Evolutionary conservation across 2,888 invertebrate genomes (phyloP).

Genomic region (Ecliptopera silaceata): DNA sequence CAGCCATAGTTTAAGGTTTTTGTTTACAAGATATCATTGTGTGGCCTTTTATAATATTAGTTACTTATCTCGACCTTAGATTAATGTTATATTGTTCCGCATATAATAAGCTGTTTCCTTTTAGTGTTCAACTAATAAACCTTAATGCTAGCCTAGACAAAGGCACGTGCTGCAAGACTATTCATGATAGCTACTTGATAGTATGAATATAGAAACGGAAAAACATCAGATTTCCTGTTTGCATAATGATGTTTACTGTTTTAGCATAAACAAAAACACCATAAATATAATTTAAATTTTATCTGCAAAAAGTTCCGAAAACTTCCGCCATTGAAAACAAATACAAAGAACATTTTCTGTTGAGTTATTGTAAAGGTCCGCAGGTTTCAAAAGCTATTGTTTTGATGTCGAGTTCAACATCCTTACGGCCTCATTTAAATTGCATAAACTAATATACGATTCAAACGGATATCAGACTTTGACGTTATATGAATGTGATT

Average conservation of each 20-base stretch:
- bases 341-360: background rate
- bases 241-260: slow-evolving; percentile 3
- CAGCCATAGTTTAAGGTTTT: no score
- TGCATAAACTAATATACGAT: background rate
- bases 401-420: background rate
- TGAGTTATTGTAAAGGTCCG: slow-evolving; percentile 9
- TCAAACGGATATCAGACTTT: background rate
- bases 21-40: no score
- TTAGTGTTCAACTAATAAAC: background rate
- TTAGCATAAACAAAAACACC: background rate
- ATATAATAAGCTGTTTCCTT: slow-evolving; percentile 3
- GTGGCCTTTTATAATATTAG: no score
- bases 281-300: background rate
- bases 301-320: background rate
- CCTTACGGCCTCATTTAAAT: background rate
- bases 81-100: background rate
- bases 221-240: slow-evolving; percentile 11
- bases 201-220: slow-evolving; percentile 7
- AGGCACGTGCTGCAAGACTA: slow-evolving; percentile 1
- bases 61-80: background rate
- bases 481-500: background rate
- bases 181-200: slow-evolving; percentile 1
- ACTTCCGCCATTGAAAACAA: background rate
- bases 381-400: slow-evolving; percentile 6
- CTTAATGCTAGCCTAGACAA: slow-evolving; percentile 12